Evolutionary conservation across 2,797 vertebrate species (phyloP), one percentile per base, ranked within the genome.

Genomic region (Enteromius paludinosus): DNA sequence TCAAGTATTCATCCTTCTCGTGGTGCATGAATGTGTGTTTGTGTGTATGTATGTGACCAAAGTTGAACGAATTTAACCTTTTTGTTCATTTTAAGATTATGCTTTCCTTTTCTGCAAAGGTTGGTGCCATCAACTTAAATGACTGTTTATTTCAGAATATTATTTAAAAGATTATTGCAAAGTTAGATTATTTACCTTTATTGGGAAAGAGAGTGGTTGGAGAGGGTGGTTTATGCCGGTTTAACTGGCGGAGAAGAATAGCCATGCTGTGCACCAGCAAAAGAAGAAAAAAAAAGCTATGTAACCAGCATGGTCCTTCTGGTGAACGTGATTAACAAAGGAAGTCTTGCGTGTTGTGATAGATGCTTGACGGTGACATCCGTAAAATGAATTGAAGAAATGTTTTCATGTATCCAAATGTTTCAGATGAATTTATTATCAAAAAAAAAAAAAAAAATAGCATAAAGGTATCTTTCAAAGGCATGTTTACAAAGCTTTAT

Each of bases 401-500:
- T 68, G 88, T 80, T 72, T 89, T 87, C n/a, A 79, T 83, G 56
- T 78, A 66, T 82, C 72, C 70, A 75, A 52, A 73, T 81, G 62
- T 85, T 79, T 80, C 81, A 77, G 43, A 70, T 84, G 68, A 80
- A 85, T 87, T 88, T 83, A 78, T 78, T 70, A n/a, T 35, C 52
- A 9, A 38, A 38, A 9, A 38, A 38, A 35, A 33, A 33, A 79
- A 77, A 38, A 77, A 47, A 52, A 47, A 56, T 64, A 64, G 20
- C 28, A 33, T 54, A 72, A 80, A 74, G 64, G 66, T 86, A 87
- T 93, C 76, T 89, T 83, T 89, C 89, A 91, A 92, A 92, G 89
- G 92, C 92, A 94, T 93, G 93, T 94, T 94, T 93, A 94, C 92
- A 91, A 83, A 85, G 89, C 62, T 81, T 86, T 18, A 74, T 89